Conservation (phyloP, 2,113 vertebrate species). For the Ibidorhyncha struthersii region DNA sequence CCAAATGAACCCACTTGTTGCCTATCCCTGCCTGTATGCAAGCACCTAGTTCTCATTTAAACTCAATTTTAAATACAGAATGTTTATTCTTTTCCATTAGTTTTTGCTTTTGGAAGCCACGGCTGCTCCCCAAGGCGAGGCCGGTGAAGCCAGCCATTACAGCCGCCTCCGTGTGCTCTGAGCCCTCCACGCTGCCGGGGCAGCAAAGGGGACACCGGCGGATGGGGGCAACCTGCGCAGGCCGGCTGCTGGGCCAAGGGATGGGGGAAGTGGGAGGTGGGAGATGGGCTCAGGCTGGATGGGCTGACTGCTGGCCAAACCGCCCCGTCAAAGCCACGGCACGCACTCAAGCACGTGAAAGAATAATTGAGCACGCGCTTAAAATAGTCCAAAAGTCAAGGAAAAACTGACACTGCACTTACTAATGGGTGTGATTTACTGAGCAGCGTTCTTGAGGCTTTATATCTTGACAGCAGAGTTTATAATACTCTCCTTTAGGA, state of each 20-base stretch:
- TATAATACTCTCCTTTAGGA: not conserved
- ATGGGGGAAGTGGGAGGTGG: not conserved
- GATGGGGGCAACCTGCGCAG: no score
- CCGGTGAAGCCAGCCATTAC: not conserved
- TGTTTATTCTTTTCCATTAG: not conserved
- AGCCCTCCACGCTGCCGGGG: not conserved
- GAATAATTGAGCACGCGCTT: not conserved
- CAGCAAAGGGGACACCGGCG: not conserved
- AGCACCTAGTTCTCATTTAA: not conserved
- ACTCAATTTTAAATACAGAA: not conserved
- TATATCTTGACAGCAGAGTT: not conserved
- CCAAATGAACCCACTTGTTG: not conserved
- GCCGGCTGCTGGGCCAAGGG: not conserved
- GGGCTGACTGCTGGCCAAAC: not conserved
- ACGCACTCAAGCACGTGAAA: not conserved
- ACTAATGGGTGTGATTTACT: constrained; percentile 25
- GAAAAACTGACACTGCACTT: not conserved
- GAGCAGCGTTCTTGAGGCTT: not conserved
- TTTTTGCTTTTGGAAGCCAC: not conserved
- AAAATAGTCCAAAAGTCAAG: constrained; percentile 8
- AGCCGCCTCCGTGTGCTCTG: not conserved
- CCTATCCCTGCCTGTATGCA: not conserved
- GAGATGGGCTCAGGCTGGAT: no score
- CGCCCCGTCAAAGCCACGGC: not conserved
- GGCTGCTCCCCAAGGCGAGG: not conserved